Conservation (phyloP, 2,888 invertebrate species). For the Stramonita haemastoma region DNA sequence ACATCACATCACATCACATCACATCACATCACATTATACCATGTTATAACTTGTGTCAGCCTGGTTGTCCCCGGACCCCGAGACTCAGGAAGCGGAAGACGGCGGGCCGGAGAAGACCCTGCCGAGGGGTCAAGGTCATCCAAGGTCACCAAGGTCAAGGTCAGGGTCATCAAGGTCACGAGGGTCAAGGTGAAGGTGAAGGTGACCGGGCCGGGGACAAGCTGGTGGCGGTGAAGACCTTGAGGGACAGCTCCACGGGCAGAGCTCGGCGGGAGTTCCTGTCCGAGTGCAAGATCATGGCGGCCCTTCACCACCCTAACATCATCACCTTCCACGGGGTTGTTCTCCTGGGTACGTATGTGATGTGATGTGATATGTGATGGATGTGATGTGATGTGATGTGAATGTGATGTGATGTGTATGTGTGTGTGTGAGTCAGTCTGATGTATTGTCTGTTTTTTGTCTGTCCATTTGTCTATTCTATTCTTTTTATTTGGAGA, state of each 20-base stretch:
- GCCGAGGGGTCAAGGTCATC: background rate
- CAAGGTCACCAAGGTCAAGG: background rate
- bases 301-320: background rate
- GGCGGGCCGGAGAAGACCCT: background rate
- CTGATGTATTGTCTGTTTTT: too few relatives aligned
- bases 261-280: background rate
- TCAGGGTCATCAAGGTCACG: background rate
- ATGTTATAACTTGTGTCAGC: background rate
- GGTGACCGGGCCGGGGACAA: background rate
- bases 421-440: too few relatives aligned
- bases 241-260: slow-evolving; percentile 10
- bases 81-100: background rate
- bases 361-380: background rate
- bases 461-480: too few relatives aligned
- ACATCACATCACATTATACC: too few relatives aligned
- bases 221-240: slow-evolving; percentile 18
- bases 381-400: too few relatives aligned
- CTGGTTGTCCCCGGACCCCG: background rate
- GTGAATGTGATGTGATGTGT: too few relatives aligned
- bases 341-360: background rate
- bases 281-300: slow-evolving; percentile 14
- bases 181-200: background rate
- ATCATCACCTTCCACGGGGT: slow-evolving; percentile 14
- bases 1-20: too few relatives aligned
- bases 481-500: too few relatives aligned